Base-by-base conservation (phyloP, 2,888 invertebrate genomes). In the Dryococelus australis region DNA sequence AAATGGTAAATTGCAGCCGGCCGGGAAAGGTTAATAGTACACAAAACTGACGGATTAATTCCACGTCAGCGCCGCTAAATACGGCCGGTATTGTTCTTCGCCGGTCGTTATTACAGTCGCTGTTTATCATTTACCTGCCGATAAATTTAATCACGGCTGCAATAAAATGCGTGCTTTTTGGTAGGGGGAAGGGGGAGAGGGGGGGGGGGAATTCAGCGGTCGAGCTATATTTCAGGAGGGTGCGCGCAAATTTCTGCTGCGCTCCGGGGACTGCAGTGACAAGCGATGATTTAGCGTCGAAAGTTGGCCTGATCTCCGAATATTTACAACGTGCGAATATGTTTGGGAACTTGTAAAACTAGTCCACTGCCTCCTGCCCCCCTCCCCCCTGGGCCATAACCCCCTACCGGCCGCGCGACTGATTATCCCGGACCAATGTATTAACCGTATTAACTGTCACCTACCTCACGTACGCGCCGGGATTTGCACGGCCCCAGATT, bases 391-490 rank as follows among this genome's bases (percentile, higher is more conserved):
- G n/a, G n/a, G n/a, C n/a, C n/a, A n/a, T n/a, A n/a, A n/a, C n/a
- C n/a, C n/a, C n/a, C n/a, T n/a, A n/a, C n/a, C n/a, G n/a, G n/a
- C n/a, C 65, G 20, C 13, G 20, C 13, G 16, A 65, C 65, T 65
- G 65, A 65, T 65, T 65, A 65, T 65, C 65, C 65, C 65, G 24
- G 10, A 8, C 16, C 65, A 6, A 24, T 8, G 65, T 6, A 65
- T 65, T 65, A 65, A 24, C 65, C 65, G 65, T 16, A 65, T 65
- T 65, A 65, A 65, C 65, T 65, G 65, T 65, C 65, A 65, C 65
- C 47, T 47, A 47, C 65, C 65, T 8, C 65, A 12, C 51, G 51
- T 12, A 3, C 24, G 20, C 1, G 65, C 65, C 8, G 8, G 65
- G 65, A 65, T 65, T 65, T 65, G 65, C 65, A 20, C 65, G 65